Conservation (phyloP, 2,888 invertebrate genomes). For the Apodemia mormo region DNA sequence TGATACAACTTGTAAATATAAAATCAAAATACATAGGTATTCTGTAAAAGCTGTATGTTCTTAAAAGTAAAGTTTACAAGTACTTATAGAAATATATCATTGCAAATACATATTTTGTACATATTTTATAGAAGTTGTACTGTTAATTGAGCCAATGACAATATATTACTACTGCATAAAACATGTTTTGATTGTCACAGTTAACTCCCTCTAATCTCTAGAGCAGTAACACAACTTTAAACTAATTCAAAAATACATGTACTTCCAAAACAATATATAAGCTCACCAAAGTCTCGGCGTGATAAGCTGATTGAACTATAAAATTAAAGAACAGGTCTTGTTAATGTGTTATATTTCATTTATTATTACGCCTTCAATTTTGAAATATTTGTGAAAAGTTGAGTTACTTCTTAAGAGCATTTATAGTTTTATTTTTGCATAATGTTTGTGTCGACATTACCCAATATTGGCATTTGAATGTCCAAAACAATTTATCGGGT, state of each 20-base stretch:
- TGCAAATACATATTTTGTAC: slow-evolving; percentile 12
- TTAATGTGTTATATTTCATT: too few relatives aligned
- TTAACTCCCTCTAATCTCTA: background rate
- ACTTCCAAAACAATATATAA: slow-evolving; percentile 14
- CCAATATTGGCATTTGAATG: too few relatives aligned
- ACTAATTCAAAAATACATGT: background rate
- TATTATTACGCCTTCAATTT: too few relatives aligned
- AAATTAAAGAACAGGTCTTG: too few relatives aligned
- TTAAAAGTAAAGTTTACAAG: slow-evolving; percentile 14
- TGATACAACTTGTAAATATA: slow-evolving; percentile 52
- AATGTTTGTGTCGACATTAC: too few relatives aligned
- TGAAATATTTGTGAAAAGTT: too few relatives aligned
- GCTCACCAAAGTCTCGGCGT: too few relatives aligned
- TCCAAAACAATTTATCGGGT: too few relatives aligned
- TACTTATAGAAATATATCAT: background rate
- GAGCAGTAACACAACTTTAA: background rate
- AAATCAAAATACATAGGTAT: slow-evolving; percentile 45
- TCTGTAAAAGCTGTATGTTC: slow-evolving; percentile 50
- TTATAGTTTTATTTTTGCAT: too few relatives aligned
- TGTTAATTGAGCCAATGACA: slow-evolving; percentile 8
- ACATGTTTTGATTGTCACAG: background rate
- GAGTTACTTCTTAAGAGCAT: too few relatives aligned
- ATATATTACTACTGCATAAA: background rate
- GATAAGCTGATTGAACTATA: too few relatives aligned
- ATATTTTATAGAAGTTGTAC: slow-evolving; percentile 8